A percentile compares a stretch with the other conserved stretches of the same genome.
phyloP scores from a whole-genome alignment of 2,113 vertebrate species.

The Poeciliopsis turrubarensis region DNA sequence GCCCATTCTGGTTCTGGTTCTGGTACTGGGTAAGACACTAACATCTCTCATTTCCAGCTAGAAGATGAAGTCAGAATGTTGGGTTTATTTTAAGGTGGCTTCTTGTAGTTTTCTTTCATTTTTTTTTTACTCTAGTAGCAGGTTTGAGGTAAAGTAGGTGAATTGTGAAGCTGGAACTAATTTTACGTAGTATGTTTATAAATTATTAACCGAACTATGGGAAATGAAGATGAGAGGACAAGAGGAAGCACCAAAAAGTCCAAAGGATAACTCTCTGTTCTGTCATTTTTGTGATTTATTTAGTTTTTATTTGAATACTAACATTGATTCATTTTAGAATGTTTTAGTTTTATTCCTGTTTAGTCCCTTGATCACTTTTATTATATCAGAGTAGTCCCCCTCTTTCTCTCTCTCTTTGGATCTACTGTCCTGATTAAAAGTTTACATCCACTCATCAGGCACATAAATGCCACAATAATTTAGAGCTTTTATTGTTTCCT shows the following conservation, averaged over 20 bases:
- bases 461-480: background rate
- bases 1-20: slow-evolving; percentile 12
- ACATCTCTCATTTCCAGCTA: background rate
- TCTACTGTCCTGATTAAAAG: background rate
- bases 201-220: slow-evolving; percentile 22
- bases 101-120: slow-evolving; percentile 5
- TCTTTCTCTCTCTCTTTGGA: background rate
- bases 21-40: slow-evolving; percentile 24
- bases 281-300: slow-evolving; percentile 4
- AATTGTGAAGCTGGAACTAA: slow-evolving; percentile 13
- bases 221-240: slow-evolving; percentile 10
- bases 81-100: slow-evolving; percentile 13
- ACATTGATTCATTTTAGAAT: slow-evolving; percentile 10
- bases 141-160: slow-evolving; percentile 25
- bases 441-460: background rate
- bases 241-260: slow-evolving; percentile 29
- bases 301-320: background rate
- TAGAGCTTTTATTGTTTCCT: background rate
- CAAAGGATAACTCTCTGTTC: slow-evolving; percentile 2
- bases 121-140: slow-evolving; percentile 9
- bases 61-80: slow-evolving; percentile 6
- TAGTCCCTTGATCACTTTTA: slow-evolving; percentile 1
- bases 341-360: background rate
- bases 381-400: slow-evolving; percentile 1
- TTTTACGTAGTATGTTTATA: slow-evolving; percentile 37